These are phyloP conservation scores for Onychostoma macrolepis DNA, from an alignment of 2,113 vertebrate species.

Conservation along the genomic window DNA sequence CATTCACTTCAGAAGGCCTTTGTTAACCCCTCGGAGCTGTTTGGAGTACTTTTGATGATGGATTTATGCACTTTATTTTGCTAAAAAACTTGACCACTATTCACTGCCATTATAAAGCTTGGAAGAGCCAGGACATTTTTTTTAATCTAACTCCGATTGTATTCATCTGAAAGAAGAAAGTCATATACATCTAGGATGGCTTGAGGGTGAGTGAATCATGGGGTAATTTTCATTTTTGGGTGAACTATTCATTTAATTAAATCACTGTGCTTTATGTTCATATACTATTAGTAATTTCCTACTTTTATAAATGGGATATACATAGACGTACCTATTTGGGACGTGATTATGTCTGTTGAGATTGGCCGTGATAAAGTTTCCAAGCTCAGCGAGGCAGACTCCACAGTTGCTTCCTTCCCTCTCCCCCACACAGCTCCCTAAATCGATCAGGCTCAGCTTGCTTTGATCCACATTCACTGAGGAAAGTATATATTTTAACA, in stretches of 20 bases:
- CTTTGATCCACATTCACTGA: conserved; percentile 90
- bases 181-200: no score
- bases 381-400: conserved; percentile 87
- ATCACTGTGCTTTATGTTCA: background rate
- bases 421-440: conserved; percentile 92
- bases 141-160: no score
- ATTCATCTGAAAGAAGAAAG: no score
- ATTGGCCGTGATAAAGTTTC: conserved; percentile 88
- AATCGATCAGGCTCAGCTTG: conserved; percentile 93
- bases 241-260: background rate
- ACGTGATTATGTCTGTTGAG: conserved; percentile 91
- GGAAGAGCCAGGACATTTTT: no score
- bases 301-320: background rate
- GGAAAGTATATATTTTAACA: conserved; percentile 17
- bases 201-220: no score
- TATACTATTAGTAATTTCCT: background rate
- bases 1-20: no score
- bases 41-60: no score
- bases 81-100: no score
- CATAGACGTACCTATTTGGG: conserved; percentile 82
- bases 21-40: no score
- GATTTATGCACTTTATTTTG: no score
- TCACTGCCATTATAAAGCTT: no score
- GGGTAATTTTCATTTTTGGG: no score
- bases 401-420: conserved; percentile 80